phyloP scores from a whole-genome alignment of 2,113 vertebrate species.

The Zosterops borbonicus region DNA sequence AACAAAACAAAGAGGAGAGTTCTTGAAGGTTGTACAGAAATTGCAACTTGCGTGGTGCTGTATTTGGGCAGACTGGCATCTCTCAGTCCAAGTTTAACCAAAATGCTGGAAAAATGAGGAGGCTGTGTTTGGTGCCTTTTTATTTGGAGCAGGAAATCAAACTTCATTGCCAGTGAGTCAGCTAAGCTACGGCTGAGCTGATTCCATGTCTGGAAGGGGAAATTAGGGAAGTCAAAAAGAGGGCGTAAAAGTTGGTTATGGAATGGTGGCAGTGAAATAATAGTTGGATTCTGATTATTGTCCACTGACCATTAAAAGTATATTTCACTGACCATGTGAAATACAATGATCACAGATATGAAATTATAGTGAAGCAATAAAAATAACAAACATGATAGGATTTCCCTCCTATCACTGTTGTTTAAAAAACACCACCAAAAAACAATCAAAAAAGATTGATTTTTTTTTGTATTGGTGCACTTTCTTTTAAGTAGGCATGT shows the following conservation, averaged over 20 bases:
- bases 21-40: neutral
- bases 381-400: neutral
- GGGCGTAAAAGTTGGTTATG: neutral
- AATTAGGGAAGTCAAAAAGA: neutral
- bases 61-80: neutral
- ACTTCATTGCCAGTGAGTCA: neutral
- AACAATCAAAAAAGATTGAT: rapidly evolving
- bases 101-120: neutral
- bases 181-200: neutral
- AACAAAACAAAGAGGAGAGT: neutral
- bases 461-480: neutral
- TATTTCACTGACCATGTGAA: neutral
- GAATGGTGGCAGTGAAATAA: neutral
- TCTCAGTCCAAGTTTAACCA: neutral
- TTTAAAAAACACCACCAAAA: neutral
- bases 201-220: neutral
- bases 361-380: neutral
- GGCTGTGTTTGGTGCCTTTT: neutral
- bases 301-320: neutral
- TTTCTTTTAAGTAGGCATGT: neutral
- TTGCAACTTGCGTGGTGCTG: rapidly evolving
- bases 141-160: neutral
- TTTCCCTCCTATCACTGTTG: neutral
- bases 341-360: neutral
- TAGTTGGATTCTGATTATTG: neutral